Evolutionary conservation across 2,797 vertebrate genomes (phyloP).

Genomic region (Acipenser ruthenus): DNA sequence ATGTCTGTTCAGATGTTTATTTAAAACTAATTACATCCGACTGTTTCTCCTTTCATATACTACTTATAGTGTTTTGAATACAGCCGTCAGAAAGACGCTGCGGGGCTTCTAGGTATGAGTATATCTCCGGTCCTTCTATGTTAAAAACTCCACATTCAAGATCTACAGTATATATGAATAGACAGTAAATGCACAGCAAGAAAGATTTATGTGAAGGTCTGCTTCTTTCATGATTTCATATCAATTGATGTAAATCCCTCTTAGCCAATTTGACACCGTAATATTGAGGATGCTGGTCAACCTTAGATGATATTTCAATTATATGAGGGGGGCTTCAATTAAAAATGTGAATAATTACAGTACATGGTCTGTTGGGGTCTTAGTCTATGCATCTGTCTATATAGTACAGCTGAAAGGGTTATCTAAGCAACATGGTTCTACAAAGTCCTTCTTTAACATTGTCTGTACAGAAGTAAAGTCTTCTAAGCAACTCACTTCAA

Average conservation of each 20-base stretch:
- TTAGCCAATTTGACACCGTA: background rate
- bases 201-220: background rate
- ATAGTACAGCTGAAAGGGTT: constrained; percentile 35
- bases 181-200: too few relatives aligned
- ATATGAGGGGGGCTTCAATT: background rate
- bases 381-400: background rate
- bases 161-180: too few relatives aligned
- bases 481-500: constrained; percentile 29
- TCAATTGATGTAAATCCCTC: background rate
- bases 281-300: background rate
- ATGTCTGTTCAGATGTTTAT: too few relatives aligned
- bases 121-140: too few relatives aligned
- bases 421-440: constrained; percentile 44
- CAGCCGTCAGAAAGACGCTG: too few relatives aligned
- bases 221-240: background rate
- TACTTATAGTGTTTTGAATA: too few relatives aligned
- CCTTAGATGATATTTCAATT: background rate
- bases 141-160: too few relatives aligned
- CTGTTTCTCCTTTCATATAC: too few relatives aligned
- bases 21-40: too few relatives aligned
- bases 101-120: too few relatives aligned
- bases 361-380: background rate
- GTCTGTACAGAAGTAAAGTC: constrained; percentile 15
- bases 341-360: background rate
- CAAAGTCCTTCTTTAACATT: constrained; percentile 38